These are phyloP conservation scores for Camponotus floridanus DNA, from an alignment of 1,140 invertebrate genomes.

Conservation along the genomic window DNA sequence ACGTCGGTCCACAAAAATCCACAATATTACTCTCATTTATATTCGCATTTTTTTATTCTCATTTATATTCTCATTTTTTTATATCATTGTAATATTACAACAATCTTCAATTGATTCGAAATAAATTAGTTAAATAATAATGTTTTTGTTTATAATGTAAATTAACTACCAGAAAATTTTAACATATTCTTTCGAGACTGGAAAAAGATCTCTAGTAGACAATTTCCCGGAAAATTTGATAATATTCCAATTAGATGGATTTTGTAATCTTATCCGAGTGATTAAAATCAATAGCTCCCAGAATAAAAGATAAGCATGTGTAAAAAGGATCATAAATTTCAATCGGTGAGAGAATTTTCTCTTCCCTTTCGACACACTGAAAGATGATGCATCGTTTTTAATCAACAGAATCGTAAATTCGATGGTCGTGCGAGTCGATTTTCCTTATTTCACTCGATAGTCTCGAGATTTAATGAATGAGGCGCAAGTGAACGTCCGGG, in stretches of 20 bases:
- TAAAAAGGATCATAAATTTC: conserved; percentile 4
- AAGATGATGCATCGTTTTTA: neutral
- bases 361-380: neutral
- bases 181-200: neutral
- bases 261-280: neutral
- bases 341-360: neutral
- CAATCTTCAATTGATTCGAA: neutral
- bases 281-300: neutral
- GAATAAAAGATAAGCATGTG: neutral
- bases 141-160: neutral
- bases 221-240: neutral
- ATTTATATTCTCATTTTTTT: conserved; percentile 21
- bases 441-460: neutral
- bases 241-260: neutral
- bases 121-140: neutral
- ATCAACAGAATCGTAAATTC: conserved; percentile 19
- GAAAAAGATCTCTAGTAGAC: neutral
- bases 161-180: neutral
- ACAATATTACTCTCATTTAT: neutral
- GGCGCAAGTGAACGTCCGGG: conserved; percentile 6
- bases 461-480: conserved; percentile 62
- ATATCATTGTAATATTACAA: conserved; percentile 10
- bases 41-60: no score
- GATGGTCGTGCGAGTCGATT: neutral
- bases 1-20: neutral